phyloP scores from a whole-genome alignment of 2,888 invertebrate species.

The Thelaira solivaga region DNA sequence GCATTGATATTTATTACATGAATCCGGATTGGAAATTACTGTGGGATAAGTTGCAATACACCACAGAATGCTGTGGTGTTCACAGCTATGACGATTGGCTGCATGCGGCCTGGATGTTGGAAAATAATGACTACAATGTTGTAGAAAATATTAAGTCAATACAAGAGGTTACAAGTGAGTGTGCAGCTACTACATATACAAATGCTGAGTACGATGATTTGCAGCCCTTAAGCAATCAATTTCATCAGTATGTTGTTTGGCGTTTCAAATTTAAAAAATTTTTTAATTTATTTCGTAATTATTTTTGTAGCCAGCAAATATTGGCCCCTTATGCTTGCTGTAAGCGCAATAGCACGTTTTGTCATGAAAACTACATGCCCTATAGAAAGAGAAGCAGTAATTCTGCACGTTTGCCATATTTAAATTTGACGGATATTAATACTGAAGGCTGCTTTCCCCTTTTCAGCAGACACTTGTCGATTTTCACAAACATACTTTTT shows the following conservation, averaged over 20 bases:
- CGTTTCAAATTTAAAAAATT: background rate
- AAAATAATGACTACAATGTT: background rate
- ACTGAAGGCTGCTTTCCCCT: slow-evolving; percentile 68
- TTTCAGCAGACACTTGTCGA: slow-evolving; percentile 63
- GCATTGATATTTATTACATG: slow-evolving; percentile 74
- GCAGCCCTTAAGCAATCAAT: background rate
- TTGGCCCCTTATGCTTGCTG: slow-evolving; percentile 73
- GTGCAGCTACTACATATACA: background rate
- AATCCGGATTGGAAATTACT: slow-evolving; percentile 75
- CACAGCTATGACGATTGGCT: slow-evolving; percentile 74
- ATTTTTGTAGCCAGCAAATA: slow-evolving; percentile 30
- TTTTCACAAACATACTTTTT: slow-evolving; percentile 65
- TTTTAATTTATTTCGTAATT: background rate
- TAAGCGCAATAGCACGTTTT: slow-evolving; percentile 63
- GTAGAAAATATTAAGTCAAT: background rate
- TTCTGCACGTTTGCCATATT: slow-evolving; percentile 50
- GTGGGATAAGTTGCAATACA: slow-evolving; percentile 74
- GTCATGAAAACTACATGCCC: slow-evolving; percentile 64
- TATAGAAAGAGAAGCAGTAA: slow-evolving; percentile 11
- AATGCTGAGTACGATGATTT: background rate
- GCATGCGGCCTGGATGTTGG: slow-evolving; percentile 71
- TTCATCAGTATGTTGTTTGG: background rate
- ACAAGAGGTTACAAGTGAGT: background rate
- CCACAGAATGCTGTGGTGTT: slow-evolving; percentile 74
- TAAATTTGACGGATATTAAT: slow-evolving; percentile 68